Evolutionary conservation across 1,140 invertebrate species (phyloP), one percentile per base, ranked within the genome.

Genomic region (Drosophila sturtevanti): DNA sequence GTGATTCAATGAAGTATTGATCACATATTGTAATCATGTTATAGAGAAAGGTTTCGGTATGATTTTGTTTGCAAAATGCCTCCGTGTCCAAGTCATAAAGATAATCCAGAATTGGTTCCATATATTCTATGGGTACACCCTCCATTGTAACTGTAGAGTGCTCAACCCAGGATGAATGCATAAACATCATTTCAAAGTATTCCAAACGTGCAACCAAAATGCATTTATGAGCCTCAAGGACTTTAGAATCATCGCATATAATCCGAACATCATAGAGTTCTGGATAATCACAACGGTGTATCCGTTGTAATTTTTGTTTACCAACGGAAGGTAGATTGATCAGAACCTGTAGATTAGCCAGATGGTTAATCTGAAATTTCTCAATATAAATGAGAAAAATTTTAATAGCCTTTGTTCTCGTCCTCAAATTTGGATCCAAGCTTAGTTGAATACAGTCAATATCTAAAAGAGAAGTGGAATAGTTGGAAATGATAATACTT

Each of bases 151-250:
- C 78, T 0, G 70, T 80, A 60, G 90, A 91, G 80, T 94, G 94
- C 85, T 95, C 94, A 27, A 93, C 92, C 95, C 96, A 96, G 27
- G 93, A 21, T 21, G 41, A 93, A 65, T 93, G 92, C 38, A 93
- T 93, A 63, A 96, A 93, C 95, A 96, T 95, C 87, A 94, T 94
- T 59, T 93, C 92, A 90, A 96, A 96, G 90, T 96, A 96, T 62
- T 96, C 95, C 9, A 95, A 87, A 67, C 95, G 90, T 5, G 95
- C 94, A 0, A 94, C 93, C 22, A 96, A 86, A 51, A 96, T 92
- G 91, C 95, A 96, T 72, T 95, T 95, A 85, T 96, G 95, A 35
- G 94, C 95, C 48, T 91, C 81, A 18, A 95, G 81, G n/a, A 92
- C 75, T 10, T 90, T 84, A 6, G 92, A 92, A 76, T 95, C 93